These are phyloP conservation scores for Apodemus agrarius DNA, from an alignment of 2,797 vertebrate genomes.

Conservation along the genomic window DNA sequence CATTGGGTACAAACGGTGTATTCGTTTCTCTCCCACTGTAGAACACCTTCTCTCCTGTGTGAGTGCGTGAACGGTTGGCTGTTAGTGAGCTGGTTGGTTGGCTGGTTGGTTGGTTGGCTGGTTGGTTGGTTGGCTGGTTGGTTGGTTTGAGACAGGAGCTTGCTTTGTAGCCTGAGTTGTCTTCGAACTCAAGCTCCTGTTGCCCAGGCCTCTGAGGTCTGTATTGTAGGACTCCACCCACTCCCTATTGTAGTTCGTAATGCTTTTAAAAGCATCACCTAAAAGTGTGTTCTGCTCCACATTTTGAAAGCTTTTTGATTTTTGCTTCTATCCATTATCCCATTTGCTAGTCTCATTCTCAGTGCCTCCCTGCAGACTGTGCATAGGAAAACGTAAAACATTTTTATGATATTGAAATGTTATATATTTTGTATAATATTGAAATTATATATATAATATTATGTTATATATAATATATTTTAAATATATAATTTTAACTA, in stretches of 20 bases:
- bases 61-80: neutral
- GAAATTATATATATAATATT: neutral
- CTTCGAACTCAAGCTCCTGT: neutral
- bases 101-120: no score
- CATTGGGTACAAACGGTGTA: neutral
- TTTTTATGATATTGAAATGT: neutral
- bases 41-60: neutral
- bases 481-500: neutral
- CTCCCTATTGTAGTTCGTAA: neutral
- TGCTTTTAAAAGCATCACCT: neutral
- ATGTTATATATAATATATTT: neutral
- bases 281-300: neutral
- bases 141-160: neutral
- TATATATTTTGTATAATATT: no score
- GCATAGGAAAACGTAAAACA: conserved; percentile 1
- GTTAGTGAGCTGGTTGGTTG: no score
- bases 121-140: no score
- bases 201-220: neutral
- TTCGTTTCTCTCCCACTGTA: neutral
- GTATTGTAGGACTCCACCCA: neutral
- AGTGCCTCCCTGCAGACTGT: neutral
- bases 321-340: neutral
- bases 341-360: neutral
- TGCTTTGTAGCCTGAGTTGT: neutral
- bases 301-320: neutral